Conservation (phyloP, 2,113 vertebrate species). For the Stigmatopora argus region DNA sequence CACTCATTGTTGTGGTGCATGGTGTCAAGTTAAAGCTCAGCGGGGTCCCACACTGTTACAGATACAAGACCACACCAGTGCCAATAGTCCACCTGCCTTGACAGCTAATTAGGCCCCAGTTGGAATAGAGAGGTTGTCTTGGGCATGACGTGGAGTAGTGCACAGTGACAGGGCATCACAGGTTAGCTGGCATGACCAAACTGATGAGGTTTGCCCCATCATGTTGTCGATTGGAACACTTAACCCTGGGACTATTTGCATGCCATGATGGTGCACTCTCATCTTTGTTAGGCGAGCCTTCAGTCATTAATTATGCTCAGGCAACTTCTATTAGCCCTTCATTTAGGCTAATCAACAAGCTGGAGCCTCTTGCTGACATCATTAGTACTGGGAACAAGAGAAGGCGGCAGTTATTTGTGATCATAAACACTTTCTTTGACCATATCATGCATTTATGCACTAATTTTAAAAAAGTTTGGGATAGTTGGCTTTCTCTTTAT, state of each 20-base stretch:
- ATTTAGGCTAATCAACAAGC: slow-evolving; percentile 66
- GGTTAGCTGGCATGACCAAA: slow-evolving; percentile 32
- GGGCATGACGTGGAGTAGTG: slow-evolving; percentile 40
- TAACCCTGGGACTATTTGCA: slow-evolving; percentile 42
- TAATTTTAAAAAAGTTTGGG: background rate
- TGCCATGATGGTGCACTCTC: slow-evolving; percentile 20
- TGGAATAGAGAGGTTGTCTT: slow-evolving; percentile 51
- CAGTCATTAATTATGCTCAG: slow-evolving; percentile 65
- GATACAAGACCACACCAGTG: slow-evolving; percentile 44
- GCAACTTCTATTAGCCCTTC: slow-evolving; percentile 57
- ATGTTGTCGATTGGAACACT: slow-evolving; percentile 39
- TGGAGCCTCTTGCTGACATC: slow-evolving; percentile 57
- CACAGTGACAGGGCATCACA: slow-evolving; percentile 32
- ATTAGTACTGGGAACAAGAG: slow-evolving; percentile 61
- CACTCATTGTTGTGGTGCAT: slow-evolving; percentile 21
- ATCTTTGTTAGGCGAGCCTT: slow-evolving; percentile 48
- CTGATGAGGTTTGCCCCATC: slow-evolving; percentile 50
- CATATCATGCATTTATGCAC: slow-evolving; percentile 10
- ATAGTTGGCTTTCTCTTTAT: background rate
- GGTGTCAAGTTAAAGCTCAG: slow-evolving; percentile 45
- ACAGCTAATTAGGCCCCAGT: slow-evolving; percentile 68
- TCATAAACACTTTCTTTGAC: slow-evolving; percentile 52
- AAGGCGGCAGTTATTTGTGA: slow-evolving; percentile 40
- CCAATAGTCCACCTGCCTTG: slow-evolving; percentile 63
- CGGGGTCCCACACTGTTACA: slow-evolving; percentile 56